These are phyloP conservation scores for Xiphophorus hellerii DNA, from an alignment of 2,113 vertebrate genomes.

Conservation along the genomic window DNA sequence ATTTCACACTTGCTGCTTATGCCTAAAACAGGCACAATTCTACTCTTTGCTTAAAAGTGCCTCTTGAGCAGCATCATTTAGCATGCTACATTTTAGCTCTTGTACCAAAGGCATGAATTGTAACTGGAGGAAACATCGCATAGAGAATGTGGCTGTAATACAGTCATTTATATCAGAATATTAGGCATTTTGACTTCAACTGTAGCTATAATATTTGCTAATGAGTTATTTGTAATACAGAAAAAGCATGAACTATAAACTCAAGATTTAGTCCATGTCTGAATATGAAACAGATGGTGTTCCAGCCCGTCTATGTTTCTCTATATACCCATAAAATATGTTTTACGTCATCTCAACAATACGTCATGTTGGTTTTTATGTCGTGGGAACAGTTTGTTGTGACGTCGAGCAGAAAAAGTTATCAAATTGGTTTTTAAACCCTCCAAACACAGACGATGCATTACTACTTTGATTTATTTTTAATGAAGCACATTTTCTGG, in stretches of 20 bases:
- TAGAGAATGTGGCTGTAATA: not conserved
- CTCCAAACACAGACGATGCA: not conserved
- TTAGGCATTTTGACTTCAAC: not conserved
- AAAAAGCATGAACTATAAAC: not conserved
- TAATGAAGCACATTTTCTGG: conserved; percentile 11
- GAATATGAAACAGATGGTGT: not conserved
- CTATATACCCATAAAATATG: no score
- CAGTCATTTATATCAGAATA: not conserved
- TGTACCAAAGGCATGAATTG: not conserved
- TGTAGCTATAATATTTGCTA: not conserved
- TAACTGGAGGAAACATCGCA: not conserved
- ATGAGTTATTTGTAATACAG: not conserved
- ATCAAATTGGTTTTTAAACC: not conserved
- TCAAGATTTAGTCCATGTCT: no score
- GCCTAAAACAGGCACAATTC: not conserved
- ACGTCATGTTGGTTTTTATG: conserved; percentile 4
- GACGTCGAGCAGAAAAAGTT: conserved; percentile 6
- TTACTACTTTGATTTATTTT: conserved; percentile 27
- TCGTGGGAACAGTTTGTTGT: not conserved
- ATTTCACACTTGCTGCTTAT: not conserved
- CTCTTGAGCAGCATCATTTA: not conserved
- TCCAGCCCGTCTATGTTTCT: no score
- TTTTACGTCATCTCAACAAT: not conserved
- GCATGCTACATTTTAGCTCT: not conserved
- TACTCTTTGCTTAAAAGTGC: not conserved